Evolutionary conservation across 1,140 invertebrate genomes (phyloP).

Genomic region (Leptinotarsa defecta): DNA sequence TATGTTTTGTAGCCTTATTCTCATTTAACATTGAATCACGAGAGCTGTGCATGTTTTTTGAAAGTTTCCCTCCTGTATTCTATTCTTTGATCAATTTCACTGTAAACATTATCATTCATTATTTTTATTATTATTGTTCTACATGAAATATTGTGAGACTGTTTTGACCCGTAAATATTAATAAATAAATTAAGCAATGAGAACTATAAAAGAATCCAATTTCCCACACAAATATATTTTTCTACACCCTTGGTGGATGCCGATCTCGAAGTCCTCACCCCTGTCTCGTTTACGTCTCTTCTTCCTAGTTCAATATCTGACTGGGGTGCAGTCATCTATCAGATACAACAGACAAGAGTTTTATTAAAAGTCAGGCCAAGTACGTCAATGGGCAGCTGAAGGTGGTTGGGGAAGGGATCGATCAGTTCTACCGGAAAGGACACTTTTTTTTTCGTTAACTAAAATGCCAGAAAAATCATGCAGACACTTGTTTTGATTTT

Average conservation of each 20-base stretch:
- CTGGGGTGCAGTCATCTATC: constrained; percentile 60
- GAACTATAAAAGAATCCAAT: no score
- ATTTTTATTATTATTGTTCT: no score
- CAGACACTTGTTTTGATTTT: neutral
- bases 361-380: constrained; percentile 46
- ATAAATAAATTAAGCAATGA: no score
- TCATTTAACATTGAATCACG: no score
- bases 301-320: constrained; percentile 57
- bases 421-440: neutral
- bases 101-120: no score
- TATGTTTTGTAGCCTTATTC: no score
- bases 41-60: no score
- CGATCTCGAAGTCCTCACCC: constrained; percentile 7
- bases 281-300: constrained; percentile 34
- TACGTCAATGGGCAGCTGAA: constrained; percentile 54
- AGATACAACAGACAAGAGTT: constrained; percentile 49
- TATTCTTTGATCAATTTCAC: no score
- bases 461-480: neutral
- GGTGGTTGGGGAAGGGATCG: constrained; percentile 26
- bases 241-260: neutral
- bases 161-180: no score
- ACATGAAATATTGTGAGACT: no score
- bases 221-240: no score
- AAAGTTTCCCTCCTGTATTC: no score
- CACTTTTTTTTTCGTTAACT: neutral